Evolutionary conservation across 2,888 invertebrate species (phyloP).

Genomic region (Amiota minor): DNA sequence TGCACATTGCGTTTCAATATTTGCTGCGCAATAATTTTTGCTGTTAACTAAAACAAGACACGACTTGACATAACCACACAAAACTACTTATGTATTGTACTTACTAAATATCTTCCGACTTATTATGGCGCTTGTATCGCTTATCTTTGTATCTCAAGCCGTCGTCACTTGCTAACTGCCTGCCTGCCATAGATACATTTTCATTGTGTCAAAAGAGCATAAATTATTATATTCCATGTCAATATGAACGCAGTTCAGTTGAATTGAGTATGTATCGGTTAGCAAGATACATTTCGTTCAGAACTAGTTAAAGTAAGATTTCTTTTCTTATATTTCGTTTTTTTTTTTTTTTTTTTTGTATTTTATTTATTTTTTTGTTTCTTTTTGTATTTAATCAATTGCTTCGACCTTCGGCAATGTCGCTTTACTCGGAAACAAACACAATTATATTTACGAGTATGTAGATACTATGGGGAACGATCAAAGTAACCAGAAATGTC

Average conservation of each 20-base stretch:
- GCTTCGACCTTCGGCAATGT: constrained; percentile 28
- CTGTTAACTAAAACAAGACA: constrained; percentile 25
- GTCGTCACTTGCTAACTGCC: background rate
- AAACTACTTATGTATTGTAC: constrained; percentile 22
- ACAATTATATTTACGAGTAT: background rate
- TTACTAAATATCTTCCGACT: constrained; percentile 13
- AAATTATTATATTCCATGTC: background rate
- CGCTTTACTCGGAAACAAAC: constrained; percentile 15
- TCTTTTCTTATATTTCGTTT: no score
- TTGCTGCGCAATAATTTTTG: constrained; percentile 18
- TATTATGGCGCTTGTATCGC: background rate
- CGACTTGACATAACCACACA: constrained; percentile 24
- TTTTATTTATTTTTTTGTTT: background rate
- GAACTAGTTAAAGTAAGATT: no score
- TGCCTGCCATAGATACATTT: constrained; percentile 19
- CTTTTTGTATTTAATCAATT: constrained; percentile 21
- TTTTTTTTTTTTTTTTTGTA: background rate
- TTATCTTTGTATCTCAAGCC: background rate
- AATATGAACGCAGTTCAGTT: background rate
- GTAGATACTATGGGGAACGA: no score
- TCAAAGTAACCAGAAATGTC: no score
- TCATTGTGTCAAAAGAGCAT: constrained; percentile 10
- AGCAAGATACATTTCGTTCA: no score
- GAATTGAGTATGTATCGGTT: no score
- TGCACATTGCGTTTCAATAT: constrained; percentile 3